Conservation (phyloP, 2,113 vertebrate species). For the Upupa epops region DNA sequence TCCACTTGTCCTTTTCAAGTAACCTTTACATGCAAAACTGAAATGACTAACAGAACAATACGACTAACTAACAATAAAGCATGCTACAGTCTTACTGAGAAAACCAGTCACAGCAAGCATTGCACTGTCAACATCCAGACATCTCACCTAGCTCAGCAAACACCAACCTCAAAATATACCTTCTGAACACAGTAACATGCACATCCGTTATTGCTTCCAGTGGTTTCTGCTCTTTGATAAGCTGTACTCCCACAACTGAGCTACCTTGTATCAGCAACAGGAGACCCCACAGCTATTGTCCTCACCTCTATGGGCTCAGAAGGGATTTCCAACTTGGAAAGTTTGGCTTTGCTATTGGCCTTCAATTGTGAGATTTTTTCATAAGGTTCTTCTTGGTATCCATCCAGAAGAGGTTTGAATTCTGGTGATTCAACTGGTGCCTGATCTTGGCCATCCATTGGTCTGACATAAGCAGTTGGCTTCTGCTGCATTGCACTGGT, state of each 20-base stretch:
- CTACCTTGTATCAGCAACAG: background rate
- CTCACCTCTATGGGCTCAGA: conserved; percentile 86
- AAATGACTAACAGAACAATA: background rate
- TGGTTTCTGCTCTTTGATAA: background rate
- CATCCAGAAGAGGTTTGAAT: conserved; percentile 83
- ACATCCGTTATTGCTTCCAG: background rate
- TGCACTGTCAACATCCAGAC: background rate
- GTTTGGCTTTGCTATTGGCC: conserved; percentile 74
- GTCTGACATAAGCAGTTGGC: conserved; percentile 93
- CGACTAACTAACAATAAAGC: background rate
- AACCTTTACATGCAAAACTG: background rate
- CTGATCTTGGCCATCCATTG: conserved; percentile 96
- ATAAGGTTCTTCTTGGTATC: conserved; percentile 71
- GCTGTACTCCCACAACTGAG: background rate
- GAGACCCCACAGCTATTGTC: background rate
- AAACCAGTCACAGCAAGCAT: background rate
- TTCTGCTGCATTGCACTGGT: conserved; percentile 84
- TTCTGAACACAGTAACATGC: rapidly evolving
- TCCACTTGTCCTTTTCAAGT: background rate
- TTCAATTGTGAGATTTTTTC: conserved; percentile 77
- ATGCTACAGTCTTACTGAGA: background rate
- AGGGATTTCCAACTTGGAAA: conserved; percentile 79
- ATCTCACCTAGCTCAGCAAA: background rate
- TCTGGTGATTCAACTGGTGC: conserved; percentile 83
- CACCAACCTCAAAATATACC: background rate